Conservation (phyloP, 1,140 invertebrate genomes). For the Acromyrmex charruanus region DNA sequence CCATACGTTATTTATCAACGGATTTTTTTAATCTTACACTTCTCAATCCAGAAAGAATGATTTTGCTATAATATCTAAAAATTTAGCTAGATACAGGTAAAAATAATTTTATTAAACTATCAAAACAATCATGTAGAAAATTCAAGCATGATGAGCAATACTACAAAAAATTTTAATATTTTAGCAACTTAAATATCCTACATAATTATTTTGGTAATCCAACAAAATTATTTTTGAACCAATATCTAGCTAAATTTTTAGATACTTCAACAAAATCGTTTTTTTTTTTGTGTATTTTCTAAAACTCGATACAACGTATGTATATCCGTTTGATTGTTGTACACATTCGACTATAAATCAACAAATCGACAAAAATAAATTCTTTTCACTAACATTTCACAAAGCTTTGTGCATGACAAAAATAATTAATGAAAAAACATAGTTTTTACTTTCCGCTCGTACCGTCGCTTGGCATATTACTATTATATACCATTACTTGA, state of each 20-base stretch:
- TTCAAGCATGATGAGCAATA: too few species aligned
- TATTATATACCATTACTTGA: background rate
- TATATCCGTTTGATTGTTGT: slow-evolving; percentile 8
- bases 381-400: background rate
- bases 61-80: too few species aligned
- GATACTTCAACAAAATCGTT: too few species aligned
- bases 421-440: slow-evolving; percentile 19
- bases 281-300: too few species aligned
- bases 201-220: too few species aligned
- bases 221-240: too few species aligned
- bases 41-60: background rate
- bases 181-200: too few species aligned
- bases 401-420: background rate
- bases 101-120: too few species aligned
- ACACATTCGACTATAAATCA: background rate
- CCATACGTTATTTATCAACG: background rate
- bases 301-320: slow-evolving; percentile 1
- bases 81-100: too few species aligned
- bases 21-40: slow-evolving; percentile 62
- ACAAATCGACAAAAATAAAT: background rate
- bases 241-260: too few species aligned
- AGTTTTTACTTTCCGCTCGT: background rate
- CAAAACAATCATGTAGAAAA: too few species aligned
- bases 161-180: too few species aligned
- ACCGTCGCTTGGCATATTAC: background rate